Evolutionary conservation across 2,888 invertebrate species (phyloP), one percentile per base, ranked within the genome.

Genomic region (Drosophila silvestris): DNA sequence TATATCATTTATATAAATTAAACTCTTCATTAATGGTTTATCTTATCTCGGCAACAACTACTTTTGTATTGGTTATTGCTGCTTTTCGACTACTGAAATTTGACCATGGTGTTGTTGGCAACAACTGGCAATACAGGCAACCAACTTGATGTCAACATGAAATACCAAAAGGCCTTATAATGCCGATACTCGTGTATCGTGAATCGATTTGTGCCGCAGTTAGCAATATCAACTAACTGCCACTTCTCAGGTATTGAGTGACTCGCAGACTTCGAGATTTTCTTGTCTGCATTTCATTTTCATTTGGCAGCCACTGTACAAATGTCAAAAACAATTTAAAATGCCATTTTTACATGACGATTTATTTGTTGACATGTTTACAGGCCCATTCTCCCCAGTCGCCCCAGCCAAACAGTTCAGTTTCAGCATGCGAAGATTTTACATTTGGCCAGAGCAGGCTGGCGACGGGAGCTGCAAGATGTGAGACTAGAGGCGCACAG

Each of bases 241-340:
- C 53, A 41, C 56, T 56, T 44, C 61, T 52, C 47, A 58, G 63
- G 78, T 78, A 70, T 68, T 78, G 78, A 78, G 61, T 75, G 74
- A 79, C 66, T 79, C 64, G 79, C 66, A 41, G 70, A 77, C 62
- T 78, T 78, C 26, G 59, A 63, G 69, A 77, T 77, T 78, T 77
- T 78, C 60, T 77, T 85, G 85, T 80, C 79, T 78, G 88, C 88
- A 85, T 85, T 85, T 85, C 88, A 85, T 85, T 79, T 85, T 85
- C 88, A 85, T 85, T 85, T 85, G 85, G 85, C 85, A 88, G 85
- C 80, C 83, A 74, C 88, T 75, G 85, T 83, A 79, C 86, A 86
- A 91, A 90, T 85, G 91, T 92, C 92, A 85, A 71, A 89, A 92
- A 89, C 92, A 86, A 92, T 92, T 92, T 92, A 81, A 91, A 91